These are phyloP conservation scores for Eriocheir sinensis DNA, from an alignment of 1,140 invertebrate species.

Conservation along the genomic window DNA sequence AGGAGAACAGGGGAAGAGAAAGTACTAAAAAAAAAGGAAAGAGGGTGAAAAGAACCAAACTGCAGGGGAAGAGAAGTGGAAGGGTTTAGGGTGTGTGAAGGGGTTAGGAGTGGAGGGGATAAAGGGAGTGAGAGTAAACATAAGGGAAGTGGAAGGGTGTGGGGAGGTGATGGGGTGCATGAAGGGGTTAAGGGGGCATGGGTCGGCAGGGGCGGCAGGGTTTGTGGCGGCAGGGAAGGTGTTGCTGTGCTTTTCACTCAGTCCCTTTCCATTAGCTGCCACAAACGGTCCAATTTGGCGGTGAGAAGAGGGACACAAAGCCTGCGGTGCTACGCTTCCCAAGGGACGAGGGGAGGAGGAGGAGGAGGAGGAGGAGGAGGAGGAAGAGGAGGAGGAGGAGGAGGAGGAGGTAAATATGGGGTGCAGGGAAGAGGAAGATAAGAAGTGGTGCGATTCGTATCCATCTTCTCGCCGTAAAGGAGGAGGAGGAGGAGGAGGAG, in stretches of 20 bases:
- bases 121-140: not conserved
- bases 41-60: no score
- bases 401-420: not conserved
- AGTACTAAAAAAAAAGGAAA: not conserved
- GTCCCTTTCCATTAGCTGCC: slow-evolving; percentile 65
- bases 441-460: not conserved
- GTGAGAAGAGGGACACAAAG: slow-evolving; percentile 53
- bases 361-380: not conserved
- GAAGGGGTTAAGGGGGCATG: not conserved
- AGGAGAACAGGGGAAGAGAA: not conserved
- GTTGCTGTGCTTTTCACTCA: slow-evolving; percentile 65
- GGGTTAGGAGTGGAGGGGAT: not conserved
- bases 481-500: not conserved
- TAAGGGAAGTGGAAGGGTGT: not conserved
- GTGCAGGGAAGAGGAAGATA: not conserved
- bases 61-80: not conserved
- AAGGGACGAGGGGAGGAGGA: not conserved
- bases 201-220: not conserved
- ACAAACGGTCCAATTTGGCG: slow-evolving; percentile 68
- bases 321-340: slow-evolving; percentile 46
- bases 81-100: not conserved
- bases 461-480: not conserved
- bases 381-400: not conserved
- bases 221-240: slow-evolving; percentile 24
- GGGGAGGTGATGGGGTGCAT: not conserved